Conservation (phyloP, 2,113 vertebrate genomes). For the Mustela nigripes region DNA sequence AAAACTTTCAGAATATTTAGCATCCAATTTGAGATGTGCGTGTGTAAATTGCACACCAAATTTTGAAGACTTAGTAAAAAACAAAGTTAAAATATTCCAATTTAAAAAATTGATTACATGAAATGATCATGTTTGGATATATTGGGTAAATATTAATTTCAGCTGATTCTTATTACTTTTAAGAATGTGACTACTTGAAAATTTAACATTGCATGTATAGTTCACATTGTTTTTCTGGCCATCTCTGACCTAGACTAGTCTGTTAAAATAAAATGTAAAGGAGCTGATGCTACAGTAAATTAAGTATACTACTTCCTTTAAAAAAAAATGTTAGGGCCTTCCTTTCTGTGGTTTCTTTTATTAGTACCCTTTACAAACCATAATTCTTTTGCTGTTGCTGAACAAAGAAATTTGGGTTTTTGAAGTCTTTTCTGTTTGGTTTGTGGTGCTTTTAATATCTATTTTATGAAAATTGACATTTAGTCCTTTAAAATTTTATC, state of each 20-base stretch:
- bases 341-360: constrained; percentile 73
- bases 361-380: constrained; percentile 72
- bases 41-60: not conserved
- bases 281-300: constrained; percentile 48
- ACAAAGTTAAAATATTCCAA: constrained; percentile 15
- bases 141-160: constrained; percentile 19
- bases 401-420: constrained; percentile 68
- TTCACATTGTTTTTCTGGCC: constrained; percentile 8
- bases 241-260: constrained; percentile 13
- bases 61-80: constrained; percentile 44
- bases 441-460: constrained; percentile 45
- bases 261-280: constrained; percentile 62
- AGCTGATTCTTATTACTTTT: constrained; percentile 31
- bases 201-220: constrained; percentile 7
- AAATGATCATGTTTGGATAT: constrained; percentile 23
- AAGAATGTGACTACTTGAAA: not conserved
- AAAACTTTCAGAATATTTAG: not conserved
- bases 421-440: constrained; percentile 15
- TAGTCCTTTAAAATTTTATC: constrained; percentile 46
- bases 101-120: not conserved
- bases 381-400: constrained; percentile 71
- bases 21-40: not conserved
- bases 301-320: constrained; percentile 64
- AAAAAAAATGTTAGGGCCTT: constrained; percentile 54
- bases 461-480: constrained; percentile 31